Percentiles rank a stretch among this genome's conserved stretches.
These are phyloP conservation scores for Enteromius unitaeniatus DNA, from an alignment of 2,797 vertebrate genomes.

Conservation along the genomic window DNA sequence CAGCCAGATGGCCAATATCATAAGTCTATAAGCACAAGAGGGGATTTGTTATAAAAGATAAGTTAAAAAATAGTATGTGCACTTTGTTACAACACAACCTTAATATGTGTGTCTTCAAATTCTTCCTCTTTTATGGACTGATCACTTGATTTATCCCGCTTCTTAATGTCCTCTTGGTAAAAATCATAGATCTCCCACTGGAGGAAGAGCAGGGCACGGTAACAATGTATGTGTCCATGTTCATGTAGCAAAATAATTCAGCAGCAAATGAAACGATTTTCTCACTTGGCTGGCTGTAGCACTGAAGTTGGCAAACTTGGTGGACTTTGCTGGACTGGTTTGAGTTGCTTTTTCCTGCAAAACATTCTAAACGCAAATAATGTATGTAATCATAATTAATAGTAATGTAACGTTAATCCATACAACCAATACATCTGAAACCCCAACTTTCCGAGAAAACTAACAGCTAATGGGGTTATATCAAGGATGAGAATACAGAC, in stretches of 20 bases:
- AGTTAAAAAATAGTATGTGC: background rate
- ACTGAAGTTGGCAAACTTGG: background rate
- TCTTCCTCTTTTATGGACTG: background rate
- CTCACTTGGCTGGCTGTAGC: background rate
- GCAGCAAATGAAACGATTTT: background rate
- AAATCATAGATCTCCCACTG: background rate
- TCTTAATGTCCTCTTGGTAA: background rate
- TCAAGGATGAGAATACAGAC: background rate
- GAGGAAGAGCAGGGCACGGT: background rate
- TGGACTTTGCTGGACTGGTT: background rate
- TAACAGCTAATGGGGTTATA: too few relatives aligned
- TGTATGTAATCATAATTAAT: background rate
- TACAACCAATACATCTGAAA: background rate
- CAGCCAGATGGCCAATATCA: conserved; percentile 80
- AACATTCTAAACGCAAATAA: background rate
- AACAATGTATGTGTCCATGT: background rate
- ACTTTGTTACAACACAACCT: background rate
- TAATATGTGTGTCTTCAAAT: background rate
- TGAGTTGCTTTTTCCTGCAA: background rate
- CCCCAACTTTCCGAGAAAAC: background rate
- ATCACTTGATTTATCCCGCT: background rate
- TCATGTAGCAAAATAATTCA: background rate
- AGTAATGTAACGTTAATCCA: background rate
- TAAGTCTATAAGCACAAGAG: conserved; percentile 72
- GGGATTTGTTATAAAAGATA: background rate